Percentiles rank a stretch among this genome's conserved stretches.
These are phyloP conservation scores for Xiphorhynchus elegans DNA, from an alignment of 2,113 vertebrate genomes.

Conservation along the genomic window DNA sequence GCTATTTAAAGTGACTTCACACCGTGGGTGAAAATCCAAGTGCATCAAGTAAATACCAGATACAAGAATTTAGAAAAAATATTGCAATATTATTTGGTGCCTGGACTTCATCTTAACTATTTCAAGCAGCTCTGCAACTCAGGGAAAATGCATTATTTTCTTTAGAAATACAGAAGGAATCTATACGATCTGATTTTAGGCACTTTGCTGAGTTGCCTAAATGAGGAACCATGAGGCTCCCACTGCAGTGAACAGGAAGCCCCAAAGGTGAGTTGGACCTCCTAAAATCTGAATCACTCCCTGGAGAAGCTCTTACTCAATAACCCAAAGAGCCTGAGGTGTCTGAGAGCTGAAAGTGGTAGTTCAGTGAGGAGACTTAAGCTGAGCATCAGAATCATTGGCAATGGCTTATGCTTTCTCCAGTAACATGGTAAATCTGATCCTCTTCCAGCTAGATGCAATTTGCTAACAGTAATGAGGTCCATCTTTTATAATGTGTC, in stretches of 20 bases:
- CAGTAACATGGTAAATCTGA: background rate
- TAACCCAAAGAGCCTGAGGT: background rate
- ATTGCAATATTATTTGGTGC: background rate
- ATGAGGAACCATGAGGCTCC: background rate
- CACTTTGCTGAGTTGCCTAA: background rate
- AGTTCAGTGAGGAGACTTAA: background rate
- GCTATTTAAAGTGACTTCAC: background rate
- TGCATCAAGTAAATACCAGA: background rate
- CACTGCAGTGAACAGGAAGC: background rate
- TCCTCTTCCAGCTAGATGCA: background rate
- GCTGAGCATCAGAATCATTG: background rate
- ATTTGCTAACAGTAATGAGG: rapidly evolving
- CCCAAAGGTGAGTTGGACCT: background rate
- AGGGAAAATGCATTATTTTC: background rate
- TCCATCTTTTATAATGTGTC: background rate
- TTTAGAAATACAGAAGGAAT: background rate
- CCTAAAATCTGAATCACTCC: background rate
- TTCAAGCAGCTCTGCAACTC: background rate
- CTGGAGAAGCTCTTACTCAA: background rate
- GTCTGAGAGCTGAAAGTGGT: background rate
- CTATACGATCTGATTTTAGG: background rate
- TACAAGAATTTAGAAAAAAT: background rate
- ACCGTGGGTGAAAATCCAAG: background rate
- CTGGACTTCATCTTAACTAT: background rate
- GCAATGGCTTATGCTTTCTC: background rate